A percentile compares a stretch with the other conserved stretches of the same genome.
phyloP scores from a whole-genome alignment of 2,888 invertebrate species.

The Ecliptopera silaceata region DNA sequence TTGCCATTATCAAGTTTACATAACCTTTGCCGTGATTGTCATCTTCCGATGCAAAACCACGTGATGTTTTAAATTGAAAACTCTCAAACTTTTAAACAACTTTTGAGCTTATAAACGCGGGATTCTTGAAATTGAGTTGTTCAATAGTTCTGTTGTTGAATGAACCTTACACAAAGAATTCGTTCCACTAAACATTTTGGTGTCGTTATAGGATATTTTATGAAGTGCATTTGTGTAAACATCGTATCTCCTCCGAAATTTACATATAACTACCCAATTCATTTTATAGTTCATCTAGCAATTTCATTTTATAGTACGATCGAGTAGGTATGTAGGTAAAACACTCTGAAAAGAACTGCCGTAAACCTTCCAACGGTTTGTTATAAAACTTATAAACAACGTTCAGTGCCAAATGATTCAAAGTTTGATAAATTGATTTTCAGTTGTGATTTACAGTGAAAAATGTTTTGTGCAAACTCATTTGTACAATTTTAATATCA shows the following conservation, averaged over 20 bases:
- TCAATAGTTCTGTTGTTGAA: no score
- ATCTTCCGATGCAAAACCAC: no score
- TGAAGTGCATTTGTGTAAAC: constrained; percentile 11
- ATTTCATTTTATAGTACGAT: no score
- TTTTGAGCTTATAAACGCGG: no score
- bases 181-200: no score
- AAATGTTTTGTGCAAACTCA: constrained; percentile 15
- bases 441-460: constrained; percentile 14
- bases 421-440: constrained; percentile 22
- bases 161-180: no score
- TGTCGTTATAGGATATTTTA: no score
- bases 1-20: no score
- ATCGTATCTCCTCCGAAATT: neutral
- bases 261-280: neutral
- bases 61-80: no score
- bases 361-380: constrained; percentile 11
- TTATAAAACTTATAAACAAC: constrained; percentile 17
- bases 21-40: no score
- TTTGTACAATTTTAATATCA: constrained; percentile 13
- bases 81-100: no score
- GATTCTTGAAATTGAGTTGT: no score
- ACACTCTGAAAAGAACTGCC: constrained; percentile 6
- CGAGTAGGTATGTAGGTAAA: constrained; percentile 7
- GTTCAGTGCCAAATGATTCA: constrained; percentile 19
- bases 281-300: neutral